These are phyloP conservation scores for Lepidochrysops patricia DNA, from an alignment of 2,888 invertebrate genomes.

Conservation along the genomic window DNA sequence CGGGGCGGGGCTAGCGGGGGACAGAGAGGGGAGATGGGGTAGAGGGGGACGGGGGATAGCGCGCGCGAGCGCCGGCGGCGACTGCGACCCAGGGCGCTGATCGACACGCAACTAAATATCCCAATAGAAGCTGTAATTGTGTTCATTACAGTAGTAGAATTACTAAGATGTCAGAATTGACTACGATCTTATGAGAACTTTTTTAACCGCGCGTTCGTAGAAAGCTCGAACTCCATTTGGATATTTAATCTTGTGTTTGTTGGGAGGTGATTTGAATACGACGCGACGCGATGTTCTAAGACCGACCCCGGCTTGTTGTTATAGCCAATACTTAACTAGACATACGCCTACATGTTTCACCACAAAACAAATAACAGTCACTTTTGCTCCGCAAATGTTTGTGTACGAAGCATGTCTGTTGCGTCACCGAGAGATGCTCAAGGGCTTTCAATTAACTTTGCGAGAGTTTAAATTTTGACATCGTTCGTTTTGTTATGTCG, in stretches of 20 bases:
- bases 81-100: conserved; percentile 32
- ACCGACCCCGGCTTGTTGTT: conserved; percentile 12
- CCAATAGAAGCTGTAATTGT: background rate
- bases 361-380: background rate
- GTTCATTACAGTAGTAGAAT: background rate
- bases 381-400: conserved; percentile 4
- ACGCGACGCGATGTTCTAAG: conserved; percentile 3
- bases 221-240: background rate
- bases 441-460: background rate
- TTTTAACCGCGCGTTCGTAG: background rate
- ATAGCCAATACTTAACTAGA: conserved; percentile 9
- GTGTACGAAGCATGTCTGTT: conserved; percentile 7
- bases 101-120: conserved; percentile 1
- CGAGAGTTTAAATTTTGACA: conserved; percentile 2
- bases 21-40: conserved; percentile 34
- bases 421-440: conserved; percentile 4
- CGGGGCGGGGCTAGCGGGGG: conserved; percentile 31
- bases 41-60: conserved; percentile 34
- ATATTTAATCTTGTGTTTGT: background rate
- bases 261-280: background rate
- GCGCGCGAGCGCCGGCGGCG: conserved; percentile 32
- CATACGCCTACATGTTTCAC: background rate
- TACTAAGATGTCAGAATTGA: background rate
- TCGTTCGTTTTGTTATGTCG: background rate
- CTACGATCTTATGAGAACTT: background rate